Evolutionary conservation across 2,113 vertebrate genomes (phyloP), one percentile per base, ranked within the genome.

Genomic region (Gymnorhina tibicen): DNA sequence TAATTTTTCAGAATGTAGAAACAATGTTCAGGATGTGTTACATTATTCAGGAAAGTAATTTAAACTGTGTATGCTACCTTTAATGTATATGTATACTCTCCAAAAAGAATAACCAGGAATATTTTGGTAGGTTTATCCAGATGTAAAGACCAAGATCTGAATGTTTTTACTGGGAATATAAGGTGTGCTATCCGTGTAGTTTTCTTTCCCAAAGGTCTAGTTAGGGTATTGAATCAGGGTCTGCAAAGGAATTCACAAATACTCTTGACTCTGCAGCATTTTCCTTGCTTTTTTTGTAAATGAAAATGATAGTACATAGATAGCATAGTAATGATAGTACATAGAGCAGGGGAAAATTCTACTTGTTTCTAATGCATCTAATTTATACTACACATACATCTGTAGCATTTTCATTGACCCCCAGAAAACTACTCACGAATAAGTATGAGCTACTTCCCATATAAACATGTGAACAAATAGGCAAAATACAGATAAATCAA

Each of bases 1-100:
- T 94, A 87, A 69, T 95, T 93, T 97, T 96, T 87, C 87, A 93
- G 23, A 23, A 85, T 77, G 50, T 87, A 42, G 67, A 95, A 92
- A 66, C 17, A 49, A 32, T 42, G 5, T 58, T 64, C 42, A 58
- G 32, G 32, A 44, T 39, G 20, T 41, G 13, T 86, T 85, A 84
- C 7, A 30, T 93, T 93, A 58, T 66, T 94, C 52, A 56, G 20
- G 63, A 46, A 96, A 97, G 63, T 85, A 3, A 79, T 90, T 93
- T 95, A 56, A 95, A 73, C 37, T 74, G 41, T 52, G 37, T 44
- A 84, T 89, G 85, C 24, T 87, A 60, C 5, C 42, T 47, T 83
- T 81, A 91, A 66, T 63, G 22, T 70, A 59, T 35, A 13, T 23
- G 14, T 17, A 20, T 72, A 91, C 76, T 37, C 23, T 22, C 21